Evolutionary conservation across 2,888 invertebrate species (phyloP).

Genomic region (Cheilosia pagana): DNA sequence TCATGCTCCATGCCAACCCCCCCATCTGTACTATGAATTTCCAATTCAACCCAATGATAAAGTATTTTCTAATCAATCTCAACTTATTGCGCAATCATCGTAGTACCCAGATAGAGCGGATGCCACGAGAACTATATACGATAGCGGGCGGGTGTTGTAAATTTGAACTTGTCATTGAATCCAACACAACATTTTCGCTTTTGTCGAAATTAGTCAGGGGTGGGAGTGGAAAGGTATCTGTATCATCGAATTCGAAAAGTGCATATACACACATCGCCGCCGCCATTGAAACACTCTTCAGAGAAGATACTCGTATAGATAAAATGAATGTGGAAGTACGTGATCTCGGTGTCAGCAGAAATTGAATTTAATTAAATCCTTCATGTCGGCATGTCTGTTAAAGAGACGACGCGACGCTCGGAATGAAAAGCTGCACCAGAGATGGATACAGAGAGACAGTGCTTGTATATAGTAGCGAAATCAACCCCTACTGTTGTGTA

Average conservation of each 20-base stretch:
- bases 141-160: not conserved
- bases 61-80: slow-evolving; percentile 75
- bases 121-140: not conserved
- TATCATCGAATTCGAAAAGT: slow-evolving; percentile 44
- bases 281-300: slow-evolving; percentile 30
- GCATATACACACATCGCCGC: slow-evolving; percentile 26
- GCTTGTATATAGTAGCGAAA: slow-evolving; percentile 3
- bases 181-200: slow-evolving; percentile 65
- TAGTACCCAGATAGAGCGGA: slow-evolving; percentile 24
- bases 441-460: slow-evolving; percentile 47
- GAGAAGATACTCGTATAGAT: slow-evolving; percentile 32
- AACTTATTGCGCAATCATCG: slow-evolving; percentile 74
- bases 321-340: slow-evolving; percentile 55
- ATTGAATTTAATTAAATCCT: slow-evolving; percentile 84
- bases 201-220: slow-evolving; percentile 53
- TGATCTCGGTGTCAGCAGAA: slow-evolving; percentile 81
- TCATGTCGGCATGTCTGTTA: slow-evolving; percentile 84
- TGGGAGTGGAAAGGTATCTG: not conserved
- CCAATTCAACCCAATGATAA: slow-evolving; percentile 72
- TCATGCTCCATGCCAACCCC: slow-evolving; percentile 51
- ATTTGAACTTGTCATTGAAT: slow-evolving; percentile 71
- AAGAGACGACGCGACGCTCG: slow-evolving; percentile 77
- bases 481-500: not conserved
- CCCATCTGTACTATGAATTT: slow-evolving; percentile 46
- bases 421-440: slow-evolving; percentile 56